These are phyloP conservation scores for Kradibia gibbosae DNA, from an alignment of 1,140 invertebrate genomes.

Conservation along the genomic window DNA sequence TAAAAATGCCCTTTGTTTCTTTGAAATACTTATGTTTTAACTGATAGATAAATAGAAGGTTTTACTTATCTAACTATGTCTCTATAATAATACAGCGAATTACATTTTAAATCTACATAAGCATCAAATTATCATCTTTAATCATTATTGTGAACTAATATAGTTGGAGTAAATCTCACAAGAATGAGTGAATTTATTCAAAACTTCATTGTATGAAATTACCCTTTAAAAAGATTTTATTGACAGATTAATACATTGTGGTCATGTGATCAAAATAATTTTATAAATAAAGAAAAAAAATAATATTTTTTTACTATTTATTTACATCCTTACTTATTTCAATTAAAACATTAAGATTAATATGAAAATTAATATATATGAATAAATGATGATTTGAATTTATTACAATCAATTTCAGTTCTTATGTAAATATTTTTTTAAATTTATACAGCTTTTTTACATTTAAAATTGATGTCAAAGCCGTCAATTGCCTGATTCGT, in stretches of 20 bases:
- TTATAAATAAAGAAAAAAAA: slow-evolving; percentile 44
- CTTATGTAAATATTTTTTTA: too few species aligned
- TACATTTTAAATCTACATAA: slow-evolving; percentile 10
- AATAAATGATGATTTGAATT: too few species aligned
- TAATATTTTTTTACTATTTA: slow-evolving; percentile 5
- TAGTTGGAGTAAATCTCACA: slow-evolving; percentile 12
- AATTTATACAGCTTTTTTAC: too few species aligned
- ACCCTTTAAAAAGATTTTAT: slow-evolving; percentile 25
- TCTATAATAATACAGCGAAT: slow-evolving; percentile 20
- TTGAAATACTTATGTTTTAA: slow-evolving; percentile 5
- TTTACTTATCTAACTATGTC: slow-evolving; percentile 16
- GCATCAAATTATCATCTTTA: slow-evolving; percentile 14
- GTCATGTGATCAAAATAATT: slow-evolving; percentile 37
- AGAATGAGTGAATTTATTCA: background rate
- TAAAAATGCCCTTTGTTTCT: slow-evolving; percentile 16
- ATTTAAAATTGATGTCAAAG: too few species aligned
- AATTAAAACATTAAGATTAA: too few species aligned
- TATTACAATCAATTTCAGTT: too few species aligned
- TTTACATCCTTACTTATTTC: background rate
- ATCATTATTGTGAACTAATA: slow-evolving; percentile 17
- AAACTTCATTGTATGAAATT: slow-evolving; percentile 14
- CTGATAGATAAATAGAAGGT: slow-evolving; percentile 16
- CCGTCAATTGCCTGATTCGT: too few species aligned
- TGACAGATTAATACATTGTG: slow-evolving; percentile 24
- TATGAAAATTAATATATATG: too few species aligned